These are phyloP conservation scores for Prolemur simus DNA, from an alignment of 2,113 vertebrate species.

Conservation along the genomic window DNA sequence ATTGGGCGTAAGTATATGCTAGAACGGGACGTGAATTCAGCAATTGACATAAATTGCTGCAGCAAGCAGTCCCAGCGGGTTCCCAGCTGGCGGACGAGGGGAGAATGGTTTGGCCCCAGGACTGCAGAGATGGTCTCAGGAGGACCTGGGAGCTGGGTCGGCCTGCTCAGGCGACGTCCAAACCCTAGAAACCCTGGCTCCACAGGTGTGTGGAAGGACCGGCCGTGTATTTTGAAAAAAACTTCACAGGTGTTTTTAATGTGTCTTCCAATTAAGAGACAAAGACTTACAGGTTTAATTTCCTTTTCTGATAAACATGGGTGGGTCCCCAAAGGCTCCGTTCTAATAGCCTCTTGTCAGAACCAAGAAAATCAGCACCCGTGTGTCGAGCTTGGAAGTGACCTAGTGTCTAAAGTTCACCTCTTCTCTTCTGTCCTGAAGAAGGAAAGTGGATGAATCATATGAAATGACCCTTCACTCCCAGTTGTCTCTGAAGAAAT, in stretches of 20 bases:
- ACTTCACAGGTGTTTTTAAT: neutral
- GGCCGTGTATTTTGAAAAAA: neutral
- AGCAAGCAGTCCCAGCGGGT: fast-evolving
- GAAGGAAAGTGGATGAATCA: neutral
- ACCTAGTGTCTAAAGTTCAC: neutral
- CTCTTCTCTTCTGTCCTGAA: neutral
- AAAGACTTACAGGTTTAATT: neutral
- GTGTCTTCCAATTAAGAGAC: neutral
- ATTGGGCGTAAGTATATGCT: neutral
- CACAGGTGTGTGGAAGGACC: fast-evolving
- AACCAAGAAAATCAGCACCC: neutral
- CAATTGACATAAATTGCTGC: neutral
- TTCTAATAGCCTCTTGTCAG: neutral
- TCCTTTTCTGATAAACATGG: neutral
- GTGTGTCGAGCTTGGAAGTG: neutral
- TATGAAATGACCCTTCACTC: neutral
- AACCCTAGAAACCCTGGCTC: neutral
- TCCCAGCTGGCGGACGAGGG: neutral
- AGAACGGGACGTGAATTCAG: neutral
- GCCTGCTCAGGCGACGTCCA: fast-evolving
- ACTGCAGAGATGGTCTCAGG: fast-evolving
- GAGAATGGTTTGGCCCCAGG: neutral
- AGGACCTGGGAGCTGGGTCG: fast-evolving
- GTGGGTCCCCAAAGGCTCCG: neutral
- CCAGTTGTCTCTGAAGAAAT: neutral